Evolutionary conservation across 2,113 vertebrate genomes (phyloP).

Genomic region (Myiopsitta monachus): DNA sequence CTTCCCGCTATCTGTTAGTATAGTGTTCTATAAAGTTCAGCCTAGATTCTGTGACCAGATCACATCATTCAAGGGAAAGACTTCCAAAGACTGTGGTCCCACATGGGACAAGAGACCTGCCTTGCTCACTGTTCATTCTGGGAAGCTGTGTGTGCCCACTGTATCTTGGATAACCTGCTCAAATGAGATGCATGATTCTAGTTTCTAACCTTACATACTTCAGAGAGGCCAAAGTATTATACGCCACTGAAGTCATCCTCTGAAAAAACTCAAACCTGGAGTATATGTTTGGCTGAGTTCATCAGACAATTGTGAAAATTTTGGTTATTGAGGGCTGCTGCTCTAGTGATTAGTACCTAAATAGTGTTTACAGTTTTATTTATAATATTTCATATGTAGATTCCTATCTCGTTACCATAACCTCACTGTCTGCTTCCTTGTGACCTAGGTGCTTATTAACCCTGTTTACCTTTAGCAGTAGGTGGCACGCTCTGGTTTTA

Average conservation of each 20-base stretch:
- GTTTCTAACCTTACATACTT: not conserved
- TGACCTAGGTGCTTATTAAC: fast-evolving
- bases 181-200: fast-evolving
- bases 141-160: fast-evolving
- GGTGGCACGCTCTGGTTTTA: not conserved
- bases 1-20: not conserved
- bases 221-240: not conserved
- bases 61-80: not conserved
- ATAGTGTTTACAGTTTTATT: too few relatives aligned
- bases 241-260: not conserved
- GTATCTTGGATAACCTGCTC: fast-evolving
- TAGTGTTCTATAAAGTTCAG: not conserved
- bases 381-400: not conserved
- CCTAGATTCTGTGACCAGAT: not conserved
- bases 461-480: fast-evolving
- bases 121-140: fast-evolving
- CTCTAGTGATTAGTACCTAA: not conserved
- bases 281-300: fast-evolving
- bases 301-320: not conserved
- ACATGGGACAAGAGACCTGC: not conserved
- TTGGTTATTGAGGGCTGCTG: not conserved
- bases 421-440: not conserved
- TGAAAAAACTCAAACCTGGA: not conserved
- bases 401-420: not conserved
- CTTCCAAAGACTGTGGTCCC: not conserved